Conservation (phyloP, 2,888 invertebrate species). For the Agrochola circellaris region DNA sequence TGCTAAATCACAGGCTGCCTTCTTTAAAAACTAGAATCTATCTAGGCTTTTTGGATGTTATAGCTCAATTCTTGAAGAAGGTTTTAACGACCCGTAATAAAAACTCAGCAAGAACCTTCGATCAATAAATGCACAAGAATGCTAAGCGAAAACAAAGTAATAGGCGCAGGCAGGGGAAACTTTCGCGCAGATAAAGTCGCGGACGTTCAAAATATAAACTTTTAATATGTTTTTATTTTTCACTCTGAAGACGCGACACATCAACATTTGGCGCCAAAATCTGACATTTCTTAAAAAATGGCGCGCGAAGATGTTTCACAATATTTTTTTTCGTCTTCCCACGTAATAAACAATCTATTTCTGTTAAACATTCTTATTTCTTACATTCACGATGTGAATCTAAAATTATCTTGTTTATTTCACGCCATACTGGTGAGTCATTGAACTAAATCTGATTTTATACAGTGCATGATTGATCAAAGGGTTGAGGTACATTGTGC, state of each 20-base stretch:
- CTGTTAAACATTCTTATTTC: slow-evolving; percentile 30
- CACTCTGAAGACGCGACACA: too few relatives aligned
- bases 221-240: background rate
- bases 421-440: slow-evolving; percentile 43
- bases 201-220: background rate
- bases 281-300: slow-evolving; percentile 42
- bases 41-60: too few relatives aligned
- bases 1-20: background rate
- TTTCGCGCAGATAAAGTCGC: too few relatives aligned
- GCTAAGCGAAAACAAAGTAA: too few relatives aligned
- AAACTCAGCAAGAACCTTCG: too few relatives aligned
- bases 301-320: slow-evolving; percentile 7
- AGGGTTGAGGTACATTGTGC: background rate
- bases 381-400: slow-evolving; percentile 1
- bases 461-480: slow-evolving; percentile 3
- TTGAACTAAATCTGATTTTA: slow-evolving; percentile 24
- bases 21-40: background rate
- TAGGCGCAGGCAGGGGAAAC: too few relatives aligned
- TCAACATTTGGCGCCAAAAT: too few relatives aligned
- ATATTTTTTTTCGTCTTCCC: slow-evolving; percentile 33
- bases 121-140: too few relatives aligned
- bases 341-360: slow-evolving; percentile 53
- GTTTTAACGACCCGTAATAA: too few relatives aligned
- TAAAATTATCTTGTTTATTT: slow-evolving; percentile 48
- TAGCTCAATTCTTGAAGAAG: too few relatives aligned